Percentiles rank a stretch among this genome's conserved stretches.
Evolutionary conservation across 2,113 vertebrate genomes (phyloP).

Genomic region (Gnathonemus echidnorhynchus): DNA sequence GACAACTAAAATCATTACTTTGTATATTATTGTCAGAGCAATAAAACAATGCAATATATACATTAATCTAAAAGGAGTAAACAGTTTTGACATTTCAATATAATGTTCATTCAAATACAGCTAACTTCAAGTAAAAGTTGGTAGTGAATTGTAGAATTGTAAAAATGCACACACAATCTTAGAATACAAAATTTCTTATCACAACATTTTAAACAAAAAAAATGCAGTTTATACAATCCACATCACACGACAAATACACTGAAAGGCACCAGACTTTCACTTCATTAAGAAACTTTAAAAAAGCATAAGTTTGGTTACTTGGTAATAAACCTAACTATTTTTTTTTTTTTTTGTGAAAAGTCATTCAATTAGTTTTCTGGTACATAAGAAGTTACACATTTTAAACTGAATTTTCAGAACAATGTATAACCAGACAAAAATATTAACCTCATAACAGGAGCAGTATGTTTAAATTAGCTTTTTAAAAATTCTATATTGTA

Average conservation of each 20-base stretch:
- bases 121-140: slow-evolving; percentile 61
- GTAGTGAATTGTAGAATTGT: slow-evolving; percentile 60
- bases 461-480: background rate
- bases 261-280: slow-evolving; percentile 76
- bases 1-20: slow-evolving; percentile 55
- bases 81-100: slow-evolving; percentile 57
- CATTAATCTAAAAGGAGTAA: slow-evolving; percentile 18
- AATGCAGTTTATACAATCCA: slow-evolving; percentile 70
- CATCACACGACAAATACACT: slow-evolving; percentile 75
- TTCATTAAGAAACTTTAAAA: slow-evolving; percentile 65
- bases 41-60: slow-evolving; percentile 11
- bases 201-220: slow-evolving; percentile 59
- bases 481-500: background rate
- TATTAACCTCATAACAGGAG: background rate
- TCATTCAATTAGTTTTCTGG: slow-evolving; percentile 64
- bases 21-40: slow-evolving; percentile 48
- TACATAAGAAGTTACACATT: slow-evolving; percentile 31
- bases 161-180: slow-evolving; percentile 58
- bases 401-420: background rate
- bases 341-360: background rate
- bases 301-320: background rate
- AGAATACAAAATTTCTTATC: slow-evolving; percentile 63
- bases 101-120: slow-evolving; percentile 45
- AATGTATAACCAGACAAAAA: slow-evolving; percentile 43
- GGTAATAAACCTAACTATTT: background rate